These are phyloP conservation scores for Alexandromys fortis DNA, from an alignment of 2,113 vertebrate species.

Conservation along the genomic window DNA sequence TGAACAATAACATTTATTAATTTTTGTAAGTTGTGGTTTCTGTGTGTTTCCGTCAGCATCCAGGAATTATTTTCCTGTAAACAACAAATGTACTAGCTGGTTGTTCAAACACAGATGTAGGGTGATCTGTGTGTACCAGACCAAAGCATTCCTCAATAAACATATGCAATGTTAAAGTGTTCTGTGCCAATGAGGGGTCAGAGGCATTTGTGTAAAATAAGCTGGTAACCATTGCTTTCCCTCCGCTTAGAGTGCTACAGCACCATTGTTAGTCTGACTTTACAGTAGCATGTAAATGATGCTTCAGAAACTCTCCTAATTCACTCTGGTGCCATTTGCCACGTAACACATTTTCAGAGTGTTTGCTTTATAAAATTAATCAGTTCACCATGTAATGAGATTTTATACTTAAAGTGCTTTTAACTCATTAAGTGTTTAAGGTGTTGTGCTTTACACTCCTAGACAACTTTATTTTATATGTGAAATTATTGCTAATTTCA, in stretches of 20 bases:
- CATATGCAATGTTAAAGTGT: slow-evolving; percentile 48
- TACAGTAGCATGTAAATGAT: slow-evolving; percentile 26
- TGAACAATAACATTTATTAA: neutral
- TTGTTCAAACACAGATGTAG: neutral
- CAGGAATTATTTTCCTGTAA: neutral
- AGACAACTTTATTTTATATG: neutral
- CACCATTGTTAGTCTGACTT: neutral
- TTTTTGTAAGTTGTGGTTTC: neutral
- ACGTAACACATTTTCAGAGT: slow-evolving; percentile 1
- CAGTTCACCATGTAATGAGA: neutral
- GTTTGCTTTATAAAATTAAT: neutral
- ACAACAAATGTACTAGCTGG: neutral
- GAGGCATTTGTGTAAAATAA: neutral
- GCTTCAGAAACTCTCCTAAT: slow-evolving; percentile 43
- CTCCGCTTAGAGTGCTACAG: neutral
- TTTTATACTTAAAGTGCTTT: slow-evolving; percentile 46
- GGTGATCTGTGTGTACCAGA: neutral
- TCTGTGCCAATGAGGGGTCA: slow-evolving; percentile 57
- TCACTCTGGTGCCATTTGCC: slow-evolving; percentile 13
- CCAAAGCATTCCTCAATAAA: slow-evolving; percentile 36
- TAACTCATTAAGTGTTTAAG: neutral
- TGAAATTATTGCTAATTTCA: neutral
- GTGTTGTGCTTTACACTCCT: neutral
- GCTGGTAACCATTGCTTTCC: neutral
- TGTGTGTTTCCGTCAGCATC: neutral